These are phyloP conservation scores for Zaprionus ghesquierei DNA, from an alignment of 1,140 invertebrate species.

Conservation along the genomic window DNA sequence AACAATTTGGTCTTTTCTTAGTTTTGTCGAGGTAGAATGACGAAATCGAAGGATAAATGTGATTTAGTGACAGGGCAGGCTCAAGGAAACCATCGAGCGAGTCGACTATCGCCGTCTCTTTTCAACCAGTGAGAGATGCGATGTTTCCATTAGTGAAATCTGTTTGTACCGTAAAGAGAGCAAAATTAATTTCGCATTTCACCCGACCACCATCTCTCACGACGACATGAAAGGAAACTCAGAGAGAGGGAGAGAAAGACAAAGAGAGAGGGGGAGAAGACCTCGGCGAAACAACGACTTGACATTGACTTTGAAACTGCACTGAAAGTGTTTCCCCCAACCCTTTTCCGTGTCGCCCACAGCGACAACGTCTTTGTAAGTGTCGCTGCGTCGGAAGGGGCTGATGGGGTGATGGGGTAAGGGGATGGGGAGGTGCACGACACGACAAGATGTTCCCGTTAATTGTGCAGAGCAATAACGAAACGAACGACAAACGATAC, in stretches of 20 bases:
- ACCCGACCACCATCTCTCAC: not conserved
- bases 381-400: not conserved
- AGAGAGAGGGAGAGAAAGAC: not conserved
- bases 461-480: constrained; percentile 16
- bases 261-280: not conserved
- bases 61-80: not conserved
- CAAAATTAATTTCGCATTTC: not conserved
- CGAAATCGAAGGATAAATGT: not conserved
- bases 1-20: not conserved
- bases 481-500: constrained; percentile 57
- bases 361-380: not conserved
- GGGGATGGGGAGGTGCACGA: not conserved
- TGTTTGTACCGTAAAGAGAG: not conserved
- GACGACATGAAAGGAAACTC: not conserved
- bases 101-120: too few relatives aligned
- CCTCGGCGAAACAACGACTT: not conserved
- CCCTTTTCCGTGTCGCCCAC: not conserved
- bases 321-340: not conserved
- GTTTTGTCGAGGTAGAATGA: not conserved
- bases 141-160: too few relatives aligned
- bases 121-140: too few relatives aligned
- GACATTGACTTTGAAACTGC: constrained; percentile 13
- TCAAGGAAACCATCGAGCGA: not conserved
- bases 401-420: not conserved
- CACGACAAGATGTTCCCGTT: constrained; percentile 23